Base-by-base conservation (phyloP, 2,113 vertebrate genomes). In the Aldabrachelys gigantea region DNA sequence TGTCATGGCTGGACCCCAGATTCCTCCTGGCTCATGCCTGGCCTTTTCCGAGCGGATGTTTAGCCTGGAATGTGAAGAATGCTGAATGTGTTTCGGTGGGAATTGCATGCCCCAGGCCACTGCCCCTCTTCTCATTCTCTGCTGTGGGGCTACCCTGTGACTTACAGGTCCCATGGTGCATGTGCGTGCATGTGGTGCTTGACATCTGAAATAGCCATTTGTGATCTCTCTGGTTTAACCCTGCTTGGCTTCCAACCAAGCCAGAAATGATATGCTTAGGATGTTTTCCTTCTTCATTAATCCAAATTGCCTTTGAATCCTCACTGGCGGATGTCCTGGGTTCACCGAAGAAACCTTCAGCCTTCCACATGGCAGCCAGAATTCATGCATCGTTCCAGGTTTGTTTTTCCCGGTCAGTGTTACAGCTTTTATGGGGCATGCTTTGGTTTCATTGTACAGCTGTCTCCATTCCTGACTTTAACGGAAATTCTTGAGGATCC, bases 311-410 rank as follows among this genome's bases (percentile, higher is more conserved):
- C 47, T 41, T 1, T 24, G 52, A 22, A 53, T 19, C 35, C 53
- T 4, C 6, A 5, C n/a, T 4, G 49, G 25, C 12, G 5, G 13
- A 31, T 21, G 24, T 17, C 19, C 54, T 3, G 3, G 17, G 80
- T 16, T 44, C 41, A 1, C 2, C 49, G 31, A 44, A 0, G 1
- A 78, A 88, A 22, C 13, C 31, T 59, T 19, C 8, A 16, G 1
- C 0, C 7, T 56, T 31, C 47, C 1, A 2, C n/a, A 81, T 9
- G 0, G 75, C 44, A 27, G 80, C 80, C 2, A 0, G 44, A 38
- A 75, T n/a, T 80, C 1, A 0, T 1, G 3, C 12, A 22, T 54
- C 2, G 2, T 35, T 19, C 38, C 75, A 13, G 4, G 69, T 62
- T 80, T 50, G 44, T 27, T 83, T 10, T 3, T 27, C 14, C n/a